A percentile compares a stretch with the other conserved stretches of the same genome.
Evolutionary conservation across 2,888 invertebrate genomes (phyloP).

Genomic region (Salticus scenicus): DNA sequence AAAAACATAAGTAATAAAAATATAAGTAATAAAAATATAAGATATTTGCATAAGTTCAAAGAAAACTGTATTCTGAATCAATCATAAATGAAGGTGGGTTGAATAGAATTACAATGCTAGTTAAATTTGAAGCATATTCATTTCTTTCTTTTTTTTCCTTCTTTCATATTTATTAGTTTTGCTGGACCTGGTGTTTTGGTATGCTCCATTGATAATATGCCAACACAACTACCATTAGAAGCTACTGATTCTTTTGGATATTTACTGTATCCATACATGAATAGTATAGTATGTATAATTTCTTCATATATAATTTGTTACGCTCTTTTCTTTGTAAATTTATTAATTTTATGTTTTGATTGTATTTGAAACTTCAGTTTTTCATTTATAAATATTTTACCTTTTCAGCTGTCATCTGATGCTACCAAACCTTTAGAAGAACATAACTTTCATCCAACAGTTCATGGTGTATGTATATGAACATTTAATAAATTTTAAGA

Average conservation of each 20-base stretch:
- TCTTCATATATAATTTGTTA: background rate
- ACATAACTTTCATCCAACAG: slow-evolving; percentile 81
- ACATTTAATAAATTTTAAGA: background rate
- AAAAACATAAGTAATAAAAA: too few relatives aligned
- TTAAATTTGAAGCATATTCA: too few relatives aligned
- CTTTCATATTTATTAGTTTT: slow-evolving; percentile 80
- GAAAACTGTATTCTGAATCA: too few relatives aligned
- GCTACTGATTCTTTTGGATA: slow-evolving; percentile 99
- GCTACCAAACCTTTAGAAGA: slow-evolving; percentile 86
- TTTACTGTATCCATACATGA: slow-evolving; percentile 89
- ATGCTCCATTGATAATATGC: slow-evolving; percentile 99
- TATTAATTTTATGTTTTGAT: background rate
- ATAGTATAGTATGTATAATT: slow-evolving; percentile 82
- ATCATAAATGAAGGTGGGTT: too few relatives aligned
- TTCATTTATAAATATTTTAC: too few relatives aligned
- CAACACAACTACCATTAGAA: slow-evolving; percentile 97
- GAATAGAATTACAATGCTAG: too few relatives aligned
- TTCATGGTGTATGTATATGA: slow-evolving; percentile 79
- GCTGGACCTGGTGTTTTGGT: slow-evolving; percentile 97
- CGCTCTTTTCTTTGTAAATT: too few relatives aligned
- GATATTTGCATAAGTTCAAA: too few relatives aligned
- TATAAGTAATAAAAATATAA: too few relatives aligned
- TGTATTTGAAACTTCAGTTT: too few relatives aligned
- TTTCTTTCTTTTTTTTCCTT: too few relatives aligned
- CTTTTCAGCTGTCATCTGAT: slow-evolving; percentile 82